Base-by-base conservation (phyloP, 2,888 invertebrate species). In the Agrotis puta region DNA sequence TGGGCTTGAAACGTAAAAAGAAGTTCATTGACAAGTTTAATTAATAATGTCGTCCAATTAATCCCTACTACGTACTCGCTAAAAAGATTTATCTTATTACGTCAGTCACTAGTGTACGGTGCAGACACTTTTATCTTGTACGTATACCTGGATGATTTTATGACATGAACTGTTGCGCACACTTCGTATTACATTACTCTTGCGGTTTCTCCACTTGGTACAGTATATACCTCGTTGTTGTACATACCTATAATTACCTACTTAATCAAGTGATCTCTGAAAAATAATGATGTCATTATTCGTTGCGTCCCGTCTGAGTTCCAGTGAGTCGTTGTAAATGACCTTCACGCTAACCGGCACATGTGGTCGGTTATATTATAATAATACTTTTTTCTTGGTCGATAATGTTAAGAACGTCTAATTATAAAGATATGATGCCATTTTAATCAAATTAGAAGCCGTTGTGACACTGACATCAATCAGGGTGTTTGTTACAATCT, bases 281-380 rank as follows among this genome's bases (percentile, higher is more conserved):
- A 79, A 87, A 82, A 70, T 77, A 85, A 88, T 91, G 90, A 90
- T 89, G 88, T 91, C 90, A 90, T 81, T 88, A 86, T 88, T 85
- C 82, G 87, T 87, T 87, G 86, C 87, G 89, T 86, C 88, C 88
- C 85, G 89, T 90, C 87, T 85, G 84, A 85, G 81, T 82, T 87
- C 90, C 87, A 90, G 82, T 86, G 88, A 89, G 81, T 84, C 88
- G 89, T 89, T n/a, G 87, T 86, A 88, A 86, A 86, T 88, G 87
- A 91, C 91, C 91, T 92, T 92, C 91, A 90, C 86, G 83, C 85
- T 84, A 81, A 88, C 87, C 87, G 83, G 88, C 89, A 88, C 89
- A 91, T 91, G 90, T 90, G 88, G 80, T 83, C 81, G 83, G 83
- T 87, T 81, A 87, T 64, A 73, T 58, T 85, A 76, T 78, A 77